phyloP scores from a whole-genome alignment of 2,113 vertebrate species.

The Rhabdornis inornatus region DNA sequence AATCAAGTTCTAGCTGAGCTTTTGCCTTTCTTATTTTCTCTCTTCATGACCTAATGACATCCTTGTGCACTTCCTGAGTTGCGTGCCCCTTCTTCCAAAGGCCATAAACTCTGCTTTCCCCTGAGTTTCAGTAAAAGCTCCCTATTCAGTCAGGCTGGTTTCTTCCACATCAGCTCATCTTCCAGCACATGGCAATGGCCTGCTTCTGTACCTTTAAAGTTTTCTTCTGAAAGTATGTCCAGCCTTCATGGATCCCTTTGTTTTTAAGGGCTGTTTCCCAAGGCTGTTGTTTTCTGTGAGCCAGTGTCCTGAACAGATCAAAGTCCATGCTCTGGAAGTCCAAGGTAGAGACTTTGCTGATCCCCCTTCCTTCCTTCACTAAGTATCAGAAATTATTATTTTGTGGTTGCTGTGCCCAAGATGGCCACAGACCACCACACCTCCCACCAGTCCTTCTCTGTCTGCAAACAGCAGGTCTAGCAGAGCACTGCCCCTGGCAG shows the following conservation, averaged over 20 bases:
- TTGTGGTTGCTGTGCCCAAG: not conserved
- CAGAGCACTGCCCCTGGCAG: not conserved
- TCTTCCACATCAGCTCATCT: not conserved
- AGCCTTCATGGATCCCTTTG: not conserved
- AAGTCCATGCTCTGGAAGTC: not conserved
- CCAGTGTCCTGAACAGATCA: not conserved
- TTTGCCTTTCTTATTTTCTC: not conserved
- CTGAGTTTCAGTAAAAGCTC: not conserved
- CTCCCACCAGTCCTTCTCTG: not conserved
- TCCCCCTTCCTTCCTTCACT: not conserved
- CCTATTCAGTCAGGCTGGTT: not conserved
- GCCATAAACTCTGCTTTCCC: not conserved
- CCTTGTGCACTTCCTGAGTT: not conserved
- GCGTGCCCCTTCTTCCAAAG: not conserved
- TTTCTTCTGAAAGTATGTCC: not conserved
- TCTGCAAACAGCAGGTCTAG: not conserved
- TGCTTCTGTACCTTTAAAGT: not conserved
- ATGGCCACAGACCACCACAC: fast-evolving
- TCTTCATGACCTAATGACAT: not conserved
- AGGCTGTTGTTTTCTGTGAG: too few species aligned
- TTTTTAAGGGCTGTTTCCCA: not conserved
- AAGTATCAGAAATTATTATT: not conserved
- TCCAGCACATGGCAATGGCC: not conserved
- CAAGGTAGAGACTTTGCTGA: not conserved
- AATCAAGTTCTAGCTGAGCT: not conserved